Percentiles rank a stretch among this genome's conserved stretches.
These are phyloP conservation scores for Toxonevra muliebris DNA, from an alignment of 2,888 invertebrate genomes.

Conservation along the genomic window DNA sequence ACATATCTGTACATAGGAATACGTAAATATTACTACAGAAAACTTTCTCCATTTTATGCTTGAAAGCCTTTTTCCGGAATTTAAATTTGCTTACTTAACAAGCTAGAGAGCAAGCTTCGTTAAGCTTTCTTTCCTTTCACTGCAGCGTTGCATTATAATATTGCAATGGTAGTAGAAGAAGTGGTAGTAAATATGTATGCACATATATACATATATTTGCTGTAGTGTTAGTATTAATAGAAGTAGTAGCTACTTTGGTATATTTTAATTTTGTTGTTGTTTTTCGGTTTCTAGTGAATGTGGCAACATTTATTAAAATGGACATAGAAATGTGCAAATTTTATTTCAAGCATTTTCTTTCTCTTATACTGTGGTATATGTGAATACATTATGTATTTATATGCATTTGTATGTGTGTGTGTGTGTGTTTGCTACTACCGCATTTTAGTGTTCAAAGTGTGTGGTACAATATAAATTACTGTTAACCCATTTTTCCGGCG, in stretches of 20 bases:
- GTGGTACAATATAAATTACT: constrained; percentile 22
- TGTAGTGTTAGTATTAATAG: too few species aligned
- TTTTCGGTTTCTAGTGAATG: too few species aligned
- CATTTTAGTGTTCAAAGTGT: neutral
- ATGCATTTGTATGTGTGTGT: neutral
- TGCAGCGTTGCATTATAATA: neutral
- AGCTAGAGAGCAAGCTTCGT: constrained; percentile 22
- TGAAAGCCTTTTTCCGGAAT: constrained; percentile 32
- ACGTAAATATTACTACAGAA: neutral
- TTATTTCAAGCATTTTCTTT: too few species aligned
- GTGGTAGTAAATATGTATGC: too few species aligned
- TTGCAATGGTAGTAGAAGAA: too few species aligned
- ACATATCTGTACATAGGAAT: neutral
- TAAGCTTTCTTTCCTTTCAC: constrained; percentile 9
- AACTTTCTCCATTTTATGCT: constrained; percentile 38
- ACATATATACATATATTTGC: too few species aligned
- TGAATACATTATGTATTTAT: too few species aligned
- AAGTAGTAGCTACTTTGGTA: too few species aligned
- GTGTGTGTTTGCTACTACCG: constrained; percentile 7
- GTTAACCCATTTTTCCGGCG: constrained; percentile 29
- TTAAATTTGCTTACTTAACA: constrained; percentile 33
- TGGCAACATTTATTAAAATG: constrained; percentile 8
- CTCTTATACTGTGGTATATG: too few species aligned
- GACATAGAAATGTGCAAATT: constrained; percentile 1
- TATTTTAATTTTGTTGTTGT: too few species aligned